Conservation (phyloP, 1,140 invertebrate species). For the Onthophagus taurus region DNA sequence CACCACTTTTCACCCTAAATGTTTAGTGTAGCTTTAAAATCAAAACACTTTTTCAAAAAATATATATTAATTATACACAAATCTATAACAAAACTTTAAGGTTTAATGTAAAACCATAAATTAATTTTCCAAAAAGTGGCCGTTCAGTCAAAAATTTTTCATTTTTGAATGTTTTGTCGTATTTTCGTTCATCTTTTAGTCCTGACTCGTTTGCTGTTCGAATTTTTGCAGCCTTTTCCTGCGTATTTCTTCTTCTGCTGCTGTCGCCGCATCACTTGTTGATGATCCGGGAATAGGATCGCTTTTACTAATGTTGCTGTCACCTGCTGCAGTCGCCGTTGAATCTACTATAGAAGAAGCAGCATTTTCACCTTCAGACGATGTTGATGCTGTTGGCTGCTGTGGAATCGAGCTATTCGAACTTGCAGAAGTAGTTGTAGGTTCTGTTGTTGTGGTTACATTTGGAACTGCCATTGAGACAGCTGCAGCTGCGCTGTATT, state of each 20-base stretch:
- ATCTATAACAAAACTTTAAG: too few species aligned
- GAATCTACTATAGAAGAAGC: constrained; percentile 14
- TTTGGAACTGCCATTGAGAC: constrained; percentile 22
- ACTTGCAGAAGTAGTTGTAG: constrained; percentile 1
- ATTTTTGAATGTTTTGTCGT: too few species aligned
- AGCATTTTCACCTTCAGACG: constrained; percentile 9
- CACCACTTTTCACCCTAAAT: too few species aligned
- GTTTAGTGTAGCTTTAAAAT: too few species aligned
- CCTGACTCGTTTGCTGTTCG: constrained; percentile 37
- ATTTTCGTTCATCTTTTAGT: too few species aligned
- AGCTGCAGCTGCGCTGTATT: constrained; percentile 62
- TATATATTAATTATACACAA: too few species aligned
- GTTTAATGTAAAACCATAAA: too few species aligned
- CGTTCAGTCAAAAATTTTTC: too few species aligned
- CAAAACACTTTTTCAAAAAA: too few species aligned
- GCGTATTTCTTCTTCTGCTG: constrained; percentile 45
- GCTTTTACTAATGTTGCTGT: constrained; percentile 10
- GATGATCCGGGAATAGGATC: constrained; percentile 22
- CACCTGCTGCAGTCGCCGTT: constrained; percentile 10
- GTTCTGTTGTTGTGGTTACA: constrained; percentile 4
- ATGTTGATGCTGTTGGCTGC: constrained; percentile 10
- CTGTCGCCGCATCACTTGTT: constrained; percentile 14
- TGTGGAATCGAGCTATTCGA: not conserved
- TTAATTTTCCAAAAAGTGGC: too few species aligned
- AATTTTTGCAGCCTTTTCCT: constrained; percentile 64